These are phyloP conservation scores for Nycteola revayana DNA, from an alignment of 2,888 invertebrate genomes.

Conservation along the genomic window DNA sequence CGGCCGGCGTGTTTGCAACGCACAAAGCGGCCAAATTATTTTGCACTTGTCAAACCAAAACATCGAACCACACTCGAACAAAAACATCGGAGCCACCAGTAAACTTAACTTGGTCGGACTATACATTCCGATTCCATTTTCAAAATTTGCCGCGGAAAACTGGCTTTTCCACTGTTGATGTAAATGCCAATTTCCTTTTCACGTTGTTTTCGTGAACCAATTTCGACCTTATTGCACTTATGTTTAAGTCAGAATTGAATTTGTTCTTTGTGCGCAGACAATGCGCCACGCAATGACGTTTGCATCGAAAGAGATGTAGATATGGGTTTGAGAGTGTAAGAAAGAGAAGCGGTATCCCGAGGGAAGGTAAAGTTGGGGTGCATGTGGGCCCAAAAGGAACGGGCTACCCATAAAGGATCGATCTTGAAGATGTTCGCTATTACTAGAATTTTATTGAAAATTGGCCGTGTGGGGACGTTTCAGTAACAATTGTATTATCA, in stretches of 20 bases:
- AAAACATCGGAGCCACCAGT: conserved; percentile 34
- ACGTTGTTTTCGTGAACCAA: conserved; percentile 30
- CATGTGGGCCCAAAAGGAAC: conserved; percentile 59
- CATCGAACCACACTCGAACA: conserved; percentile 32
- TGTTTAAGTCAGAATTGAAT: conserved; percentile 41
- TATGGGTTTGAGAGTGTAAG: conserved; percentile 34
- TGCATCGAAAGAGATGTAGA: conserved; percentile 53
- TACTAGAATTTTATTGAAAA: conserved; percentile 22
- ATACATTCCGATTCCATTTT: conserved; percentile 68
- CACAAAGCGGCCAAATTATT: conserved; percentile 50
- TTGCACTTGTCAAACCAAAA: conserved; percentile 31
- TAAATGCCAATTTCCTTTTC: conserved; percentile 79
- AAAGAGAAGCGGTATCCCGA: conserved; percentile 47
- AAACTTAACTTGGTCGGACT: conserved; percentile 43
- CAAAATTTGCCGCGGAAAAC: conserved; percentile 75
- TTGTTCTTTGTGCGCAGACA: conserved; percentile 50
- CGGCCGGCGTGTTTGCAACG: conserved; percentile 54
- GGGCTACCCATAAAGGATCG: conserved; percentile 66
- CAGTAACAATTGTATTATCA: conserved; percentile 10
- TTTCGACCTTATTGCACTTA: conserved; percentile 35
- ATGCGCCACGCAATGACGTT: conserved; percentile 81
- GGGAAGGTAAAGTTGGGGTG: conserved; percentile 67
- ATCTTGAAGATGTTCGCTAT: conserved; percentile 63
- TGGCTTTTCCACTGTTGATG: conserved; percentile 75
- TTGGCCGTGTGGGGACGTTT: conserved; percentile 9